Base-by-base conservation (phyloP, 2,113 vertebrate species). In the Zosterops pallidus region DNA sequence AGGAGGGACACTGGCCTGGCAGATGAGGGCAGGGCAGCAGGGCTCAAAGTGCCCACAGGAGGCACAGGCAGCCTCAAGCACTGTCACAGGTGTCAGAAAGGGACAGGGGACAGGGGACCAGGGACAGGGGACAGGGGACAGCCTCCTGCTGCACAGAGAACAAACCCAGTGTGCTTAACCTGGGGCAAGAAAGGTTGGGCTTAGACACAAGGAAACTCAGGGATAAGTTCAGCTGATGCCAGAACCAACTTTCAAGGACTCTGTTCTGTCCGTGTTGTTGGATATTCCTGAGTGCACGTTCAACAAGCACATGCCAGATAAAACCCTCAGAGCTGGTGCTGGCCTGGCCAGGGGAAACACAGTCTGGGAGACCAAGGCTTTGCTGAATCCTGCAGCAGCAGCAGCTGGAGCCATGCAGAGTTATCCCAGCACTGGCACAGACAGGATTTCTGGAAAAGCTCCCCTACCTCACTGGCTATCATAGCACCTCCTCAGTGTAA, bases 211-310 rank as follows among this genome's bases (percentile, higher is more conserved):
- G 8, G 37, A 60, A 71, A 49, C n/a, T 8, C 2, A 22, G 29
- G 5, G 55, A 15, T 14, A 20, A 52, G 26, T 28, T 84, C 69
- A 74, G 41, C 53, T 41, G 65, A 52, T 24, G 19, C 33, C 82
- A 64, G 59, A 41, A 9, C 4, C 1, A 9, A 0, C 42, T 68
- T 39, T 10, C 25, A 25, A 53, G 33, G 11, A 5, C 44, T 49
- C 37, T 31, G 14, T 3, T 9, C 57, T 3, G 1, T 31, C 86
- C 0, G 0, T 5, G 1, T 5, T 2, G 1, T 1, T 46, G 59
- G 67, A 39, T 39, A 46, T 46, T 60, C 31, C 53, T 49, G 37
- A 63, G 62, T 1, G 19, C 62, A 29, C 0, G 1, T 42, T 39
- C 44, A n/a, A 19, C 46, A 42, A 52, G 20, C 28, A 21, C 1